Conservation (phyloP, 2,113 vertebrate species). For the Hyperoodon ampullatus region DNA sequence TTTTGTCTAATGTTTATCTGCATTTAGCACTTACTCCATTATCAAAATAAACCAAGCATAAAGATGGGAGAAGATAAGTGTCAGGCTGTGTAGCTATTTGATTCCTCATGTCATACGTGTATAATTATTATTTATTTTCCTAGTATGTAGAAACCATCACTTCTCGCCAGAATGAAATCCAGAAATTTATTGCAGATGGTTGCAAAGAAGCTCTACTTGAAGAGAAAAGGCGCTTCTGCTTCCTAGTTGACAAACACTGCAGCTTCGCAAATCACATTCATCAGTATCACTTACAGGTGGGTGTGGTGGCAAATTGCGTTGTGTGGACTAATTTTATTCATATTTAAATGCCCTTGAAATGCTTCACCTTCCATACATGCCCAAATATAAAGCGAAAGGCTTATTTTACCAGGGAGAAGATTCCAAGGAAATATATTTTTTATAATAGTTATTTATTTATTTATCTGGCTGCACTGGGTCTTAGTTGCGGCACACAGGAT, state of each 20-base stretch:
- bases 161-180: constrained; percentile 94
- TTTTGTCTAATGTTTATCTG: neutral
- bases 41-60: neutral
- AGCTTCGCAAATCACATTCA: constrained; percentile 91
- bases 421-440: neutral
- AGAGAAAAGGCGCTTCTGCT: constrained; percentile 97
- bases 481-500: too few species aligned
- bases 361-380: neutral
- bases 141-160: constrained; percentile 94
- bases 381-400: neutral
- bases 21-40: neutral
- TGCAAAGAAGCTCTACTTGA: constrained; percentile 96
- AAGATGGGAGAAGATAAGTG: neutral
- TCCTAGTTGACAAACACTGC: constrained; percentile 98
- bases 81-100: neutral
- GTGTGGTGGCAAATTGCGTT: neutral
- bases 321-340: neutral
- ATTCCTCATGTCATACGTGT: neutral
- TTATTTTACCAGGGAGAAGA: neutral
- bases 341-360: neutral
- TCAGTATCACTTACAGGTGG: constrained; percentile 92
- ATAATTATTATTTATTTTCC: neutral
- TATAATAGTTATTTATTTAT: too few species aligned
- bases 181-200: constrained; percentile 95
- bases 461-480: too few species aligned